Base-by-base conservation (phyloP, 1,140 invertebrate species). In the Leptinotarsa defecta region DNA sequence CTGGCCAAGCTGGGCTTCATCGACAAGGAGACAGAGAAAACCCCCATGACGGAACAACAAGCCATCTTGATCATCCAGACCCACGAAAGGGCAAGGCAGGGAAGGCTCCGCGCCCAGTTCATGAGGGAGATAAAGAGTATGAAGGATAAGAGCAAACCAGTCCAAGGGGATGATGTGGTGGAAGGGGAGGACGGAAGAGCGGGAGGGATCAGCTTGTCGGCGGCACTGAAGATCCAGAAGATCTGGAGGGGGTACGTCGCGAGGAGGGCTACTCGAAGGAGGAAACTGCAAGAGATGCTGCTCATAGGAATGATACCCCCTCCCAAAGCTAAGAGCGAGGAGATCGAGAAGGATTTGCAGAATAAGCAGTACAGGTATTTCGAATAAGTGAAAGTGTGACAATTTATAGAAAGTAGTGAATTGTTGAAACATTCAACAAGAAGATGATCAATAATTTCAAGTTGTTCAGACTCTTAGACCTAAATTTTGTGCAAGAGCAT, bases 1-100 rank as follows among this genome's bases (percentile, higher is more conserved):
- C 83, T 94, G 17, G 88, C 88, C 20, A 93, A 89, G 80, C 79
- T 94, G 1, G 93, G 93, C 0, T 90, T 89, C 81, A 87, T 92
- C 62, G 89, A 92, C 52, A 90, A 92, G 70, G 68, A 68, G 64
- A 88, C 88, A 73, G 85, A 87, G 22, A 83, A 84, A 19, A 75
- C 86, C 48, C 86, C 88, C 6, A 89, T 97, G 83, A 93, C 91
- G 0, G 90, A 95, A 83, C 90, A 93, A 52, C 93, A 97, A 86
- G 95, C 96, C 1, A 92, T 98, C 52, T 87, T 91, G 48, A 87
- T 97, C 1, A 92, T 98, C 73, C 96, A 98, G 85, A 92, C 91
- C 34, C 95, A 97, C 82, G 97, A 98, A 86, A 86, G 96, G 80
- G 96, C 96, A 1, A 89, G 96, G 62, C 96, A 98, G 85, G 96